phyloP scores from a whole-genome alignment of 2,888 invertebrate genomes.

The Noctua janthina region DNA sequence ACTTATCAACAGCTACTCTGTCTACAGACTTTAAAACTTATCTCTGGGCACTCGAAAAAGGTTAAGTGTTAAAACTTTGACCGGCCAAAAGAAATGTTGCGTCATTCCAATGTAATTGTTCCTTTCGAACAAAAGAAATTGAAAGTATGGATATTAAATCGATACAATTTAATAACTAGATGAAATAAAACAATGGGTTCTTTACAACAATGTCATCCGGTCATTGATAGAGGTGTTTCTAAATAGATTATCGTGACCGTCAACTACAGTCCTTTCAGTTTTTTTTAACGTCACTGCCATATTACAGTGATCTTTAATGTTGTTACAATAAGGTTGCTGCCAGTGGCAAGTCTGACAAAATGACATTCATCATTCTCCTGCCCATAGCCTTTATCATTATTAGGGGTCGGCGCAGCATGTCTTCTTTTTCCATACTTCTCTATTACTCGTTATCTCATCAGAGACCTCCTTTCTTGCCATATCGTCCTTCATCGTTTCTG shows the following conservation, averaged over 20 bases:
- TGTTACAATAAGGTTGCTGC: neutral
- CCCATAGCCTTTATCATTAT: neutral
- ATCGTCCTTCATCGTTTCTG: neutral
- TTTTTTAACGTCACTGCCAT: neutral
- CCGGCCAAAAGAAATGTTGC: slow-evolving; percentile 39
- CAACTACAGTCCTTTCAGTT: slow-evolving; percentile 1
- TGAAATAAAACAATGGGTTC: slow-evolving; percentile 54
- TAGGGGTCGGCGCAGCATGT: neutral
- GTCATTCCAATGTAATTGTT: slow-evolving; percentile 50
- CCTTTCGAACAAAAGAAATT: slow-evolving; percentile 58
- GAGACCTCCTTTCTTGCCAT: neutral
- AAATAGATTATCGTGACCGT: slow-evolving; percentile 39
- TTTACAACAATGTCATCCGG: slow-evolving; percentile 47
- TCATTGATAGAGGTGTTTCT: slow-evolving; percentile 48
- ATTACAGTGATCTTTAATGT: neutral
- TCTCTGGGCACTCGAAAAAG: slow-evolving; percentile 42
- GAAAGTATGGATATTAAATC: slow-evolving; percentile 61
- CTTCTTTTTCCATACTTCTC: neutral
- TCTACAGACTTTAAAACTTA: slow-evolving; percentile 49
- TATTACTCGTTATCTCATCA: neutral
- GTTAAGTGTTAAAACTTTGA: slow-evolving; percentile 47
- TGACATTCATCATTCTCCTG: neutral
- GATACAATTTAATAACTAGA: slow-evolving; percentile 45
- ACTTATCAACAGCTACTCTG: slow-evolving; percentile 47
- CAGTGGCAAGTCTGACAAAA: neutral